A percentile compares a stretch with the other conserved stretches of the same genome.
Evolutionary conservation across 2,797 vertebrate genomes (phyloP).

Genomic region (Pseudomugil gertrudae): DNA sequence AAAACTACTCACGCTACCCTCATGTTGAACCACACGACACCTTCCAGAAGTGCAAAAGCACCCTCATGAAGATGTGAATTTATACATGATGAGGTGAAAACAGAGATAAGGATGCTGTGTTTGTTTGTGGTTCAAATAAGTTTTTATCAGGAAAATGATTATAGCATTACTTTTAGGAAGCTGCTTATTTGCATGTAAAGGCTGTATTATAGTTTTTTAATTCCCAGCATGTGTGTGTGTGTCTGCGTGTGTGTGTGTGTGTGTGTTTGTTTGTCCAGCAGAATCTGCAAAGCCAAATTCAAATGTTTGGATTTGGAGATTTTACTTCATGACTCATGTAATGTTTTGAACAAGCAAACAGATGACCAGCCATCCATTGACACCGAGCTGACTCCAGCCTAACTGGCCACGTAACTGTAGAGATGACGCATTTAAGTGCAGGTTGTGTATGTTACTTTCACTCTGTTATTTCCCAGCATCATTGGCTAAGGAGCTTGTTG

Average conservation of each 20-base stretch:
- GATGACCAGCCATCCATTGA: slow-evolving; percentile 57
- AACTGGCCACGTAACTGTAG: slow-evolving; percentile 25
- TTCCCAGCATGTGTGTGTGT: no score
- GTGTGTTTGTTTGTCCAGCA: no score
- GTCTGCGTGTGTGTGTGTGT: no score
- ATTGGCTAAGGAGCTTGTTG: neutral
- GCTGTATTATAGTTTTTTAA: no score
- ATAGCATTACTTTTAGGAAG: neutral
- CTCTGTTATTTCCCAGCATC: slow-evolving; percentile 12
- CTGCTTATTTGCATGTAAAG: neutral
- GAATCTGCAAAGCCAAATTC: slow-evolving; percentile 18
- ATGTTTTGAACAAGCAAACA: slow-evolving; percentile 45
- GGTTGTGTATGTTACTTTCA: slow-evolving; percentile 29
- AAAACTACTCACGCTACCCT: slow-evolving; percentile 35
- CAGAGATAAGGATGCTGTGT: slow-evolving; percentile 2
- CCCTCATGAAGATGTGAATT: slow-evolving; percentile 33
- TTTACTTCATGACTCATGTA: slow-evolving; percentile 44
- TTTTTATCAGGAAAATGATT: neutral
- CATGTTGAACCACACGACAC: slow-evolving; percentile 36
- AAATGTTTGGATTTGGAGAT: slow-evolving; percentile 7
- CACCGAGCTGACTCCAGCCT: slow-evolving; percentile 24
- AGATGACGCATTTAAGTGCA: slow-evolving; percentile 32
- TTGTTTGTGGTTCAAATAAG: slow-evolving; percentile 3
- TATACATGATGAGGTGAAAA: slow-evolving; percentile 29
- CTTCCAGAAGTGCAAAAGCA: slow-evolving; percentile 35